Percentiles rank a stretch among this genome's conserved stretches.
Conservation (phyloP, 1,140 invertebrate species). For the Zaprionus taronus region DNA sequence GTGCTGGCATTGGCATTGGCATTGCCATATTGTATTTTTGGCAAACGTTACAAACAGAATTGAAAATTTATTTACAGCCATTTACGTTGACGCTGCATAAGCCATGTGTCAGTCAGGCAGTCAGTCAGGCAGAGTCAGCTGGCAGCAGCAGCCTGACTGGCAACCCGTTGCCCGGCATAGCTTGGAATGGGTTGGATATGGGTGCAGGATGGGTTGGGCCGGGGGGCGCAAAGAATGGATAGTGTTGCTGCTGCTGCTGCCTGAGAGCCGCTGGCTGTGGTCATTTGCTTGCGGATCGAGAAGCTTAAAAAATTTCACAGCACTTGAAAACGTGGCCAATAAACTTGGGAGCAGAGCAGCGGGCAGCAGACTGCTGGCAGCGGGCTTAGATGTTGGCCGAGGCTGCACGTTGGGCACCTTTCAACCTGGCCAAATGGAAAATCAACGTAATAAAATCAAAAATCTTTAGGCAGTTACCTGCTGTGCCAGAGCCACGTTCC, state of each 20-base stretch:
- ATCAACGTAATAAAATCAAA: constrained; percentile 78
- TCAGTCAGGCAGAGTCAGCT: constrained; percentile 22
- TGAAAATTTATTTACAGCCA: constrained; percentile 80
- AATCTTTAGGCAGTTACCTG: constrained; percentile 59
- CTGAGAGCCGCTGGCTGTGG: constrained; percentile 19
- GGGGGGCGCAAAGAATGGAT: background rate
- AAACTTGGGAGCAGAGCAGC: constrained; percentile 51
- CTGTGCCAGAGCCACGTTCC: constrained; percentile 47
- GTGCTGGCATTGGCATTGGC: constrained; percentile 33
- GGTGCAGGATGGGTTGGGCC: background rate
- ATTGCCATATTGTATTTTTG: constrained; percentile 55
- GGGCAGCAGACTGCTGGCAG: background rate
- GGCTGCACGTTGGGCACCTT: constrained; percentile 75
- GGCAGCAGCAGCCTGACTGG: constrained; percentile 9
- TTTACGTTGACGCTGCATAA: constrained; percentile 77
- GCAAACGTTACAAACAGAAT: constrained; percentile 75
- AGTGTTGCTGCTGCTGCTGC: background rate
- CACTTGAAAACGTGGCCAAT: constrained; percentile 71
- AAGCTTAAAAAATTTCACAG: constrained; percentile 25
- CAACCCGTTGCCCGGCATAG: constrained; percentile 1
- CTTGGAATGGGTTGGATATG: background rate
- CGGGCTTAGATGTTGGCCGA: constrained; percentile 54
- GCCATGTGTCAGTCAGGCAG: constrained; percentile 74
- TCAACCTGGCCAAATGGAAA: constrained; percentile 71
- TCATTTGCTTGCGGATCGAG: constrained; percentile 36